Evolutionary conservation across 2,113 vertebrate genomes (phyloP), one percentile per base, ranked within the genome.

Genomic region (Gallinago paraguaiae): DNA sequence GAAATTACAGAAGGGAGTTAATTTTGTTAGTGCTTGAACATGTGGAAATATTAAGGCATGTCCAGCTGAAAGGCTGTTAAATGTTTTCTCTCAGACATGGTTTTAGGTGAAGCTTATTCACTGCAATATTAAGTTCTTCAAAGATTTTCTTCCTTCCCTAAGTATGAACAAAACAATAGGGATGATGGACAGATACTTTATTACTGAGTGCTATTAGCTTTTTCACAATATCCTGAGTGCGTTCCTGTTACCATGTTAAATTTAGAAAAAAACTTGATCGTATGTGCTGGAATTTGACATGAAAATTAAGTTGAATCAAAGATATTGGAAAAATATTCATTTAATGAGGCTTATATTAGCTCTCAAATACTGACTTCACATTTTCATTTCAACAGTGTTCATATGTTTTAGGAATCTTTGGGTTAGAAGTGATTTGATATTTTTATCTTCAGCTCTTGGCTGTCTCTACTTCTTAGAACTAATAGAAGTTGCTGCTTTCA

Each of bases 391-490:
- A 90, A 54, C n/a, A 74, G 31, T 37, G 31, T 79, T 87, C 48
- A 13, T 56, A 65, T 14, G 13, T 72, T 90, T 92, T 45, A 57
- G 70, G n/a, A 93, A 76, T 72, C 82, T 83, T 72, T 86, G 63
- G 19, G 41, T 90, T 90, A 86, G 71, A 82, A 85, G 19, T 59
- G 24, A 45, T 80, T 69, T 61, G 50, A 4, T 76, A 77, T 88
- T 95, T 96, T 92, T 92, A 67, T 74, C 79, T 88, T 95, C 88
- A 93, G 59, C 35, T 96, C 20, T n/a, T 82, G 46, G 31, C 63
- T 74, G 45, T 67, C 37, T 86, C 76, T n/a, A 88, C n/a, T 81
- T 88, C 80, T 88, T 68, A 65, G 71, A 92, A 57, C 35, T 86
- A 80, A 92, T 86, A 46, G 63, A 92, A 85, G 50, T 48, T 85